Evolutionary conservation across 2,113 vertebrate species (phyloP).

Genomic region (Neomonachus schauinslandi): DNA sequence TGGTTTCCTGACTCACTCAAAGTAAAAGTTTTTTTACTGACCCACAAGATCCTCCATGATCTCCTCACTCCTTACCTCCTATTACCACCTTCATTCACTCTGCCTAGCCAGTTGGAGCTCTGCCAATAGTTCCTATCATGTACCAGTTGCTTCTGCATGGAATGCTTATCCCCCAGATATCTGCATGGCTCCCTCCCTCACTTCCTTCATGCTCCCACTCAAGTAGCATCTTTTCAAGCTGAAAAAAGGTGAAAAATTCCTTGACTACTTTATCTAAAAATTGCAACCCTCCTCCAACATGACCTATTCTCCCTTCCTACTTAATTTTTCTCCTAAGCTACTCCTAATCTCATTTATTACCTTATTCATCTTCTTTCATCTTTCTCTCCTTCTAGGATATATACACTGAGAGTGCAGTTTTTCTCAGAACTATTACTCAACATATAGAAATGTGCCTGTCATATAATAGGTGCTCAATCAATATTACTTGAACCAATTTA

Average conservation of each 20-base stretch:
- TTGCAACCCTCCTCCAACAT: neutral
- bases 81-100: neutral
- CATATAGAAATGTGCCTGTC: neutral
- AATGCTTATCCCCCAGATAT: neutral
- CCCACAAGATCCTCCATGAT: neutral
- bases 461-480: neutral
- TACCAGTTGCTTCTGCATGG: neutral
- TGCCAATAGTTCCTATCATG: neutral
- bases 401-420: neutral
- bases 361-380: neutral
- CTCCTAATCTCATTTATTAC: neutral
- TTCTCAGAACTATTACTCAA: neutral
- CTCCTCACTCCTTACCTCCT: neutral
- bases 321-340: neutral
- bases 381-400: neutral
- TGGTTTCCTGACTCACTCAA: neutral
- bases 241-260: neutral
- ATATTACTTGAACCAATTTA: neutral
- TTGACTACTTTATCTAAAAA: neutral
- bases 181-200: neutral
- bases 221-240: neutral
- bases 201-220: neutral
- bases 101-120: neutral
- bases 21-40: neutral
- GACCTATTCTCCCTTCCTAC: neutral